phyloP scores from a whole-genome alignment of 2,113 vertebrate genomes.

The Percopsis transmontana region DNA sequence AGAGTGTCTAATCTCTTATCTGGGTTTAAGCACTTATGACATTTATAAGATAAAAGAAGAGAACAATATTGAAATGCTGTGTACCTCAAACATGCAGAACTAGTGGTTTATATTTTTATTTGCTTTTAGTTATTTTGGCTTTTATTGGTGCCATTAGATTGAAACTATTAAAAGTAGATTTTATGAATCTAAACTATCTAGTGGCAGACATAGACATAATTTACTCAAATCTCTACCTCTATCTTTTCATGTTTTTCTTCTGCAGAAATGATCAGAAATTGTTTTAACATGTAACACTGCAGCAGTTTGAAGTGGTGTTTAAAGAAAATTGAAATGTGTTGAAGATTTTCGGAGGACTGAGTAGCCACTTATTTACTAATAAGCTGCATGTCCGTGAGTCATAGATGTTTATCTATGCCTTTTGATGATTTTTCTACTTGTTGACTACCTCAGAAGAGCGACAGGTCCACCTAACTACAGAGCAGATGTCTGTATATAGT shows the following conservation, averaged over 20 bases:
- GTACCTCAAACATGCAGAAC: slow-evolving; percentile 56
- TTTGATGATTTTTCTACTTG: slow-evolving; percentile 68
- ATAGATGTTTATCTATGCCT: slow-evolving; percentile 56
- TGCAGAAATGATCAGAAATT: slow-evolving; percentile 51
- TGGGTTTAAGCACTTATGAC: slow-evolving; percentile 73
- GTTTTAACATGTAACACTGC: slow-evolving; percentile 53
- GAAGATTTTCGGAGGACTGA: slow-evolving; percentile 29
- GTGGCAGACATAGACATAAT: slow-evolving; percentile 57
- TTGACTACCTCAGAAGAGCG: slow-evolving; percentile 74
- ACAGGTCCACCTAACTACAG: slow-evolving; percentile 60
- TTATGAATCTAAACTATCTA: slow-evolving; percentile 65
- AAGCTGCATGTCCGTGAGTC: slow-evolving; percentile 26
- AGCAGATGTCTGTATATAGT: slow-evolving; percentile 59
- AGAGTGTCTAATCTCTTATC: slow-evolving; percentile 60
- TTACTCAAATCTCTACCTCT: slow-evolving; percentile 70
- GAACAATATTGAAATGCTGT: slow-evolving; percentile 32
- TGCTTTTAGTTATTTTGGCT: slow-evolving; percentile 61
- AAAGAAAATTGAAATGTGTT: slow-evolving; percentile 31
- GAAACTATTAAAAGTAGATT: slow-evolving; percentile 65
- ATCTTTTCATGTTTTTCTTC: slow-evolving; percentile 48
- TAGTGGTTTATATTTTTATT: slow-evolving; percentile 54
- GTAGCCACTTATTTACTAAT: slow-evolving; percentile 24
- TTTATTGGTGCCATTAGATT: slow-evolving; percentile 62
- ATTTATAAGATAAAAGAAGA: slow-evolving; percentile 38
- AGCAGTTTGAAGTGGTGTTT: slow-evolving; percentile 50